A percentile compares a stretch with the other conserved stretches of the same genome.
Evolutionary conservation across 92 coral and sea anemone genomes (phyloP).

Genomic region (Porites evermanni): DNA sequence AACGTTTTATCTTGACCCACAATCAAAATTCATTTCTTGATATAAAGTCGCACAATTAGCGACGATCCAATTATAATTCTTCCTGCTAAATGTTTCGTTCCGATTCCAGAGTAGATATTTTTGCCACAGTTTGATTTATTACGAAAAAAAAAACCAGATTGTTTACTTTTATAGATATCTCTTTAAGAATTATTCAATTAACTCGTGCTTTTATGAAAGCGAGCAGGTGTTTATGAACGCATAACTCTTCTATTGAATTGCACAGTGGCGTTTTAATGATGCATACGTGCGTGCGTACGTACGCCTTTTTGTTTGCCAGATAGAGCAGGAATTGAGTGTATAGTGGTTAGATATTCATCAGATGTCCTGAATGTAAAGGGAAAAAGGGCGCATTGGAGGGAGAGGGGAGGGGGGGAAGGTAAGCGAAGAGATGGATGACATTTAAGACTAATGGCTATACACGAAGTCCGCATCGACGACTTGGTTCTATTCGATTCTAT

Average conservation of each 20-base stretch:
- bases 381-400: no score
- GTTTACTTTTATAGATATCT: constrained; percentile 73
- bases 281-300: neutral
- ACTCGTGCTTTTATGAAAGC: constrained; percentile 33
- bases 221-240: constrained; percentile 61
- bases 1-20: constrained; percentile 14
- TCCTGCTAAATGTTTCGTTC: neutral
- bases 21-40: constrained; percentile 1
- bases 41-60: neutral
- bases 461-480: no score
- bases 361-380: neutral
- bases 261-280: constrained; percentile 34
- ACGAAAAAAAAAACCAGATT: constrained; percentile 33
- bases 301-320: neutral
- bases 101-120: neutral
- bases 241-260: constrained; percentile 28
- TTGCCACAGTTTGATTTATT: constrained; percentile 18
- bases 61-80: constrained; percentile 4
- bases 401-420: no score
- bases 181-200: constrained; percentile 82
- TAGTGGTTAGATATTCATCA: neutral
- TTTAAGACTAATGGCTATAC: no score
- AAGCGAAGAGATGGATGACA: no score
- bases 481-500: no score
- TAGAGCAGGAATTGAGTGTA: neutral